Evolutionary conservation across 1,140 invertebrate species (phyloP), one percentile per base, ranked within the genome.

Genomic region (Cheumatopsyche charites): DNA sequence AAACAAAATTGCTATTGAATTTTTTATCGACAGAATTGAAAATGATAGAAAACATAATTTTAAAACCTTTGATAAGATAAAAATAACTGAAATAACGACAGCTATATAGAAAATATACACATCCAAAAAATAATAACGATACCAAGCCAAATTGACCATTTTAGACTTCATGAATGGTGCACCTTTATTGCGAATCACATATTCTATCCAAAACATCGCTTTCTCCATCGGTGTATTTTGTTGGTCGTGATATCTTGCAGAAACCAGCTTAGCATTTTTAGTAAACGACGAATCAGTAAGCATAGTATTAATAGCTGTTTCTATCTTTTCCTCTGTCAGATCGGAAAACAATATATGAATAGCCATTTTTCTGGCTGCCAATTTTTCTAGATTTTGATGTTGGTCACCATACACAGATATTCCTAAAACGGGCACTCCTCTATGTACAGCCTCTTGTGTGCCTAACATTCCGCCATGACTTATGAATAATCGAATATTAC

Each of bases 361-460:
- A 13, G 79, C 83, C 61, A 79, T 80, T 11, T 81, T 82, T 23
- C 74, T 71, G 2, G 74, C 17, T 45, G 79, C 77, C 0, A 80
- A 78, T 21, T 78, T 77, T n/a, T 78, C 77, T 72, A 83, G 79
- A 74, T 88, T 88, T 26, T 79, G 78, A 1, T 77, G 78, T 75
- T 90, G 88, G 80, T 90, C 87, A 1, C 82, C 82, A 42, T 87
- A 88, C n/a, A 91, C 80, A 21, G 90, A 89, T 70, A 90, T 84
- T 5, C 85, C 87, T 13, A 91, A 77, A 1, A 90, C 78, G 0
- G 90, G 90, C 6, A 89, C 85, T 45, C 86, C 87, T 70, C 87
- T 80, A 77, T 87, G 85, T 36, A 89, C 82, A 2, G 88, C 83
- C 78, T 91, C 90, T 45, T 85, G 84, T 5, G 85, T 82, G 67